Evolutionary conservation across 2,888 invertebrate species (phyloP), one percentile per base, ranked within the genome.

Genomic region (Netelia inedita): DNA sequence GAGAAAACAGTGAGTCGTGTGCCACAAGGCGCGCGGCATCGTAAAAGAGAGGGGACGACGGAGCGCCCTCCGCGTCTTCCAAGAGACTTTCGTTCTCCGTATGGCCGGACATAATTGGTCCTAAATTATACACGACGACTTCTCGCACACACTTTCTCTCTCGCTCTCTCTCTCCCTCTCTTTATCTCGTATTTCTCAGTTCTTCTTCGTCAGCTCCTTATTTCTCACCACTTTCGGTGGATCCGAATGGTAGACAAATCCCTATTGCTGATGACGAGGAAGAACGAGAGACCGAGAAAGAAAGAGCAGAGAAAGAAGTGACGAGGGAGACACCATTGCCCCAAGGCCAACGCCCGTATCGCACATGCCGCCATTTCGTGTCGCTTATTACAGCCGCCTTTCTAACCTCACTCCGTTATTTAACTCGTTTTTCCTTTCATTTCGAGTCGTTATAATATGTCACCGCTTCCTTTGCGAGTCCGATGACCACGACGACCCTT

Each of bases 291-390:
- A 89, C 88, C 88, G 89, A 89, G 19, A 59, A 23, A 46, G 46
- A 59, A 82, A 72, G 80, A 84, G 82, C 69, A 73, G 87, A 76
- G 73, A 81, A 71, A 84, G 87, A 84, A 74, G 46, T 76, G 89
- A 87, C 89, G 90, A 89, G 23, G 73, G 57, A 68, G 69, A 68
- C 73, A 72, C 69, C 65, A 46, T 23, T 28, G 41, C 53, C 41
- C 19, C 76, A 83, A 79, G 86, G 91, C 91, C 91, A 91, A 92
- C 91, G 92, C 92, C 92, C 92, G 92, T 90, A 89, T 91, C 91
- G 71, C 61, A 91, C 92, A 92, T 92, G 88, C 79, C 43, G 63
- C 59, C 87, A 87, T 88, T 81, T 75, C 83, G 73, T 78, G 90
- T 89, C 83, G 86, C 83, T 79, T 66, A 79, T 82, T 75, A 85